Base-by-base conservation (phyloP, 2,888 invertebrate species). In the Sylvicola cinctus region DNA sequence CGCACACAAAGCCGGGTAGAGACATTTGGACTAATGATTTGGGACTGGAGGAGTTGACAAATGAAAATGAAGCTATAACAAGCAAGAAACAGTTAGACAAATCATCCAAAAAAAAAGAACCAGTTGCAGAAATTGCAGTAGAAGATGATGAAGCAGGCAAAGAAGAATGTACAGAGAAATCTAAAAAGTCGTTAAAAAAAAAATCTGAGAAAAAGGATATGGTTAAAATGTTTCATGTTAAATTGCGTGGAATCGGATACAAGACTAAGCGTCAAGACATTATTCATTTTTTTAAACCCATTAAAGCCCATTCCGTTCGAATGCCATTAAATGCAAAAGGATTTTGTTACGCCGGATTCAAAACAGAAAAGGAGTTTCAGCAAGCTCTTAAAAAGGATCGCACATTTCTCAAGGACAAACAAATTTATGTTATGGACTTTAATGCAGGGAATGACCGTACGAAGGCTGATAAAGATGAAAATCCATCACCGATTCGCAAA, bases 331-430 rank as follows among this genome's bases (percentile, higher is more conserved):
- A 74, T 44, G 63, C 77, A 2, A 73, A 76, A 49, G 85, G 88
- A 5, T 78, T 90, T 46, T 90, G 87, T 28, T 91, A 77, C 61
- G 78, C 84, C n/a, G 87, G 87, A 3, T 91, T 93, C 47, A 73
- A 76, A 52, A 75, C 72, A 3, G 81, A 88, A 48, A 74, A 70
- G 40, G 77, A 80, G 41, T 65, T 79, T 47, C 74, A 74, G 20
- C 74, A 78, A 47, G 90, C 84, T 2, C 60, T 91, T 43, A 60
- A 66, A 32, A 88, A 87, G 54, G 71, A 88, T 50, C 83, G 78
- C 7, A 23, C 26, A 44, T 43, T 44, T 46, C 37, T 42, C 58
- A 67, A 61, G 46, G 74, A 73, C n/a, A 70, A 68, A 45, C 66
- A 69, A 46, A 58, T 77, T 31, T 59, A 60, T 38, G 64, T 75